Percentiles rank a stretch among this genome's conserved stretches.
Conservation (phyloP, 2,797 vertebrate genomes). For the Acomys russatus region DNA sequence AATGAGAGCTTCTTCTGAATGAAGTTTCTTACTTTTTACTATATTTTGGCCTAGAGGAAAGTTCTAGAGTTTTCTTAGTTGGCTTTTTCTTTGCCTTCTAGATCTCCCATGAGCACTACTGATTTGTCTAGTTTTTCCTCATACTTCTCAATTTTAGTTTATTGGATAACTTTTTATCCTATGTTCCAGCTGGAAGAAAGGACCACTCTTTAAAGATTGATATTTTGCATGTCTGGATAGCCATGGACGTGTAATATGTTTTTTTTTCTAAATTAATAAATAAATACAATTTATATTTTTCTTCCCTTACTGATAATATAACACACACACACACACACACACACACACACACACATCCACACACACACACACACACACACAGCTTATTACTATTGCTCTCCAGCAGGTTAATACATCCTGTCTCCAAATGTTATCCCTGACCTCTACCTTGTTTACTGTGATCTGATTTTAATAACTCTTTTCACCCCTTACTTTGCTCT, state of each 20-base stretch:
- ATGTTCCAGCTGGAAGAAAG: background rate
- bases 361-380: rapidly evolving
- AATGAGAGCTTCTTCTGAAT: background rate
- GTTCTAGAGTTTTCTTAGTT: background rate
- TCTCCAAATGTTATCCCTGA: background rate
- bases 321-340: no score
- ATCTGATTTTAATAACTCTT: background rate
- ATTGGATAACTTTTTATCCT: background rate
- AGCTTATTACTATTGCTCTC: no score
- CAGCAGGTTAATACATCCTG: rapidly evolving
- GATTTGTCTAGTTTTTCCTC: background rate
- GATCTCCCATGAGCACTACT: background rate
- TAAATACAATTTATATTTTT: background rate
- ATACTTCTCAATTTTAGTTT: background rate
- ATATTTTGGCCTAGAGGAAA: background rate
- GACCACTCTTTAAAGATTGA: no score
- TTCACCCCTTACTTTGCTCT: background rate
- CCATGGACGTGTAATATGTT: background rate
- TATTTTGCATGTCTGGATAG: background rate
- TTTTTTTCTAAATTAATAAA: background rate
- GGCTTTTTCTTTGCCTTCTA: background rate
- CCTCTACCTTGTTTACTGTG: background rate
- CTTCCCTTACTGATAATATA: background rate
- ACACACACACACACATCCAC: no score
- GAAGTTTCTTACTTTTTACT: background rate